Conservation (phyloP, 53 echinoderm and acorn worm genomes). For the Apostichopus leukothele region DNA sequence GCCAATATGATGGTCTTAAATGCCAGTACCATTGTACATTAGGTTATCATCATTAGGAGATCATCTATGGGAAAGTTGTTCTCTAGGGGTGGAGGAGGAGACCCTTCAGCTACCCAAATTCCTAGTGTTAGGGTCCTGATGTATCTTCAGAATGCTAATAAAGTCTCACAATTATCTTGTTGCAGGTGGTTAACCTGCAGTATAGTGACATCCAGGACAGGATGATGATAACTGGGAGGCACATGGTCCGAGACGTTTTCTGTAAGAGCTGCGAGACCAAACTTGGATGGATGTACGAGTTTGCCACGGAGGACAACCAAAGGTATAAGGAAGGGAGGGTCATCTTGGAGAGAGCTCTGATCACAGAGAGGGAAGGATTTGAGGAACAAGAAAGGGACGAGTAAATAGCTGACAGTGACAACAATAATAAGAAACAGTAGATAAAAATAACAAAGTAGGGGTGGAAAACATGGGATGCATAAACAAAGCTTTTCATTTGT, state of each 20-base stretch:
- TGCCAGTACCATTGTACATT: no score
- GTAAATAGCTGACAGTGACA: background rate
- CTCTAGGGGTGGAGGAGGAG: no score
- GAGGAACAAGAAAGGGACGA: slow-evolving; percentile 63
- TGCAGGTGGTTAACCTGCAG: slow-evolving; percentile 79
- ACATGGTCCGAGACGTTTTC: slow-evolving; percentile 96
- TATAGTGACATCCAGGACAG: slow-evolving; percentile 97
- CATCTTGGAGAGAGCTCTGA: slow-evolving; percentile 92
- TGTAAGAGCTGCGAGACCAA: slow-evolving; percentile 97
- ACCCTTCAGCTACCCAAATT: no score
- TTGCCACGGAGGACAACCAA: slow-evolving; percentile 97
- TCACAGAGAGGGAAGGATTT: slow-evolving; percentile 93
- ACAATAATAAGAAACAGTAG: no score
- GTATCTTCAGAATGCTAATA: no score
- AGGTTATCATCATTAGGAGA: no score
- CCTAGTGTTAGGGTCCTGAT: no score
- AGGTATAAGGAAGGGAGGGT: slow-evolving; percentile 91
- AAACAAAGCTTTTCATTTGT: no score
- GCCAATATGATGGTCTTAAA: no score
- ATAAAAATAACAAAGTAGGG: no score
- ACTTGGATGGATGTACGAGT: slow-evolving; percentile 98
- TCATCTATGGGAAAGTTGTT: no score
- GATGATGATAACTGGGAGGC: slow-evolving; percentile 95
- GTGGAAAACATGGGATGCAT: no score
- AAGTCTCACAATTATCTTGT: background rate